phyloP scores from a whole-genome alignment of 64 coral and sea anemone species.

The Stichodactyla mertensii region DNA sequence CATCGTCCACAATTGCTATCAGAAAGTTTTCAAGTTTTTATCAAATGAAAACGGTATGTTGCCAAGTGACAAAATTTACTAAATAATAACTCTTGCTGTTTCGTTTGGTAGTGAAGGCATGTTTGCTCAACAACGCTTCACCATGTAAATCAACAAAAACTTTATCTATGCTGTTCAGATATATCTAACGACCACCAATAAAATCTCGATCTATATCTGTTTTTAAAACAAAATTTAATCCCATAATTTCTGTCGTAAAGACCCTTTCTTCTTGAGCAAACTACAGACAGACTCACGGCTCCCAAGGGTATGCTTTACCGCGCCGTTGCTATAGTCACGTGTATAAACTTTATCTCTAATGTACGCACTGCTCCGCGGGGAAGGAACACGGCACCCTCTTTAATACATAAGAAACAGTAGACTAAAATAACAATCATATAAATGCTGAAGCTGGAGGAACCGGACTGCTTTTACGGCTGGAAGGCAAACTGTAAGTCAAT shows the following conservation, averaged over 20 bases:
- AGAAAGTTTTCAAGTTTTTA: no score
- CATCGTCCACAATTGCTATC: no score
- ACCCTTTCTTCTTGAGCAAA: neutral
- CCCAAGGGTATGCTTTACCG: neutral
- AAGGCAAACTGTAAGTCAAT: slow-evolving; percentile 5
- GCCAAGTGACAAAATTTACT: no score
- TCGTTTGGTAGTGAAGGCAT: no score
- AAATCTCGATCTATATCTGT: neutral
- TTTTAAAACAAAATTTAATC: neutral
- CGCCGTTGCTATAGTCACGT: neutral
- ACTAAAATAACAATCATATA: neutral
- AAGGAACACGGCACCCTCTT: neutral
- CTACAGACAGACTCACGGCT: neutral
- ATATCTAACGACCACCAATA: neutral
- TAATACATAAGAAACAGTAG: neutral
- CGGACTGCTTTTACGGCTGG: neutral
- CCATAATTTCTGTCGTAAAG: neutral
- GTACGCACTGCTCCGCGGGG: neutral
- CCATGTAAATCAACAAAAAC: no score
- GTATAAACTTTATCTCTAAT: neutral
- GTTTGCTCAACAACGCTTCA: no score
- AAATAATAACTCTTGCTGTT: no score
- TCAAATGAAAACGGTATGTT: no score
- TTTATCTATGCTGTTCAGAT: neutral
- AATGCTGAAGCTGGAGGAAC: neutral